phyloP scores from a whole-genome alignment of 2,113 vertebrate genomes.

The Prionailurus bengalensis region DNA sequence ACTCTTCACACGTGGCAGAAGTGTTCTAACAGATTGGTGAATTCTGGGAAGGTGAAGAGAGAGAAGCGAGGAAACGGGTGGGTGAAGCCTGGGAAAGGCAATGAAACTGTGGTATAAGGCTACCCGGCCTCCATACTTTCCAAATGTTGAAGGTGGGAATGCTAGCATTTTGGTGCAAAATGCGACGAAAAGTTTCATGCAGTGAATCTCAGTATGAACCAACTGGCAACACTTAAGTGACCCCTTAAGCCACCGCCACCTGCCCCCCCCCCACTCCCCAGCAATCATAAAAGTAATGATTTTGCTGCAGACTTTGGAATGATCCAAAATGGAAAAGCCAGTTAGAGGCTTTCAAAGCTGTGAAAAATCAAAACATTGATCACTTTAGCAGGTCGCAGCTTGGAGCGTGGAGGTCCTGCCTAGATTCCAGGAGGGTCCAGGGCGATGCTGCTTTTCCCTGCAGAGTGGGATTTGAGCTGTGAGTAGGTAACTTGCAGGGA shows the following conservation, averaged over 20 bases:
- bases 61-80: constrained; percentile 93
- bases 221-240: constrained; percentile 32
- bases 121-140: neutral
- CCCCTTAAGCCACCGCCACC: neutral
- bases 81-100: constrained; percentile 97
- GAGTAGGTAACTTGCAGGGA: constrained; percentile 63
- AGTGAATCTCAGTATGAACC: constrained; percentile 65
- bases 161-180: constrained; percentile 43
- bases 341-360: constrained; percentile 87
- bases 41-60: constrained; percentile 92
- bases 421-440: constrained; percentile 28
- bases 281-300: constrained; percentile 58
- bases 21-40: constrained; percentile 94
- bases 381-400: constrained; percentile 78
- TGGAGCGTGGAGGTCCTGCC: constrained; percentile 46
- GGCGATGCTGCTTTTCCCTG: constrained; percentile 52
- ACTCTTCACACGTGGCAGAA: constrained; percentile 99
- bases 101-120: constrained; percentile 95
- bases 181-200: constrained; percentile 20
- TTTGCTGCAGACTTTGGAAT: constrained; percentile 74
- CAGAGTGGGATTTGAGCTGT: constrained; percentile 69
- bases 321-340: constrained; percentile 85
- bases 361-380: constrained; percentile 84
- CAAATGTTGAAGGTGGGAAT: constrained; percentile 15
- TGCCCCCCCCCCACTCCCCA: neutral